A percentile compares a stretch with the other conserved stretches of the same genome.
These are phyloP conservation scores for Nerophis ophidion DNA, from an alignment of 2,113 vertebrate genomes.

Conservation along the genomic window DNA sequence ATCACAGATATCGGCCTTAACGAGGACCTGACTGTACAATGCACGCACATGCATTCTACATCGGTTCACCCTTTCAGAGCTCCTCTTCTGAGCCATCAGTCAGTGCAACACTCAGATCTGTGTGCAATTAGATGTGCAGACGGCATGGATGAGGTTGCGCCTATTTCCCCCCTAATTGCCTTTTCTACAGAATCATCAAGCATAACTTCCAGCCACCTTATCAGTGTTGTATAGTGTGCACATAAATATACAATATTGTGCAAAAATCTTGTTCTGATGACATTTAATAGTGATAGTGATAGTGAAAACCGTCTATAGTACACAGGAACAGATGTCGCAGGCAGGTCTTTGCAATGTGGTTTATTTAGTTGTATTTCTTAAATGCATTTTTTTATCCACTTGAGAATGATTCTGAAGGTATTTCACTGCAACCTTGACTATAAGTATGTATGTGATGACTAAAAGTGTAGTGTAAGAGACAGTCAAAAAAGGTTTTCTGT, in stretches of 20 bases:
- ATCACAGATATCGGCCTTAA: constrained; percentile 52
- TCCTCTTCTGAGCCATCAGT: constrained; percentile 39
- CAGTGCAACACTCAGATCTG: constrained; percentile 46
- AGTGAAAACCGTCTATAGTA: no score
- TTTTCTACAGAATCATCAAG: constrained; percentile 48
- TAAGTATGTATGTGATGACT: no score
- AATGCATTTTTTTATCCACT: no score
- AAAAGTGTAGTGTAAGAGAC: no score
- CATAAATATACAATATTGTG: constrained; percentile 8
- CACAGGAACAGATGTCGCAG: no score
- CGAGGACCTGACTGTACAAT: constrained; percentile 44
- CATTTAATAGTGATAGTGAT: no score
- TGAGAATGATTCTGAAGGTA: no score
- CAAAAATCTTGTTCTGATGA: neutral
- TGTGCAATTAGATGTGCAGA: constrained; percentile 61
- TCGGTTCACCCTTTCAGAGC: constrained; percentile 2
- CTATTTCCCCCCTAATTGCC: constrained; percentile 61
- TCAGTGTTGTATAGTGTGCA: neutral
- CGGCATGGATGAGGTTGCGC: constrained; percentile 50
- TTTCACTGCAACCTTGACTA: no score
- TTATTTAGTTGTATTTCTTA: no score
- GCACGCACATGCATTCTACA: constrained; percentile 29
- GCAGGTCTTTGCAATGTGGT: no score
- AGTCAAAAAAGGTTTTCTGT: neutral
- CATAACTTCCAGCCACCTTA: constrained; percentile 38